These are phyloP conservation scores for Fabriciana adippe DNA, from an alignment of 2,888 invertebrate species.

Conservation along the genomic window DNA sequence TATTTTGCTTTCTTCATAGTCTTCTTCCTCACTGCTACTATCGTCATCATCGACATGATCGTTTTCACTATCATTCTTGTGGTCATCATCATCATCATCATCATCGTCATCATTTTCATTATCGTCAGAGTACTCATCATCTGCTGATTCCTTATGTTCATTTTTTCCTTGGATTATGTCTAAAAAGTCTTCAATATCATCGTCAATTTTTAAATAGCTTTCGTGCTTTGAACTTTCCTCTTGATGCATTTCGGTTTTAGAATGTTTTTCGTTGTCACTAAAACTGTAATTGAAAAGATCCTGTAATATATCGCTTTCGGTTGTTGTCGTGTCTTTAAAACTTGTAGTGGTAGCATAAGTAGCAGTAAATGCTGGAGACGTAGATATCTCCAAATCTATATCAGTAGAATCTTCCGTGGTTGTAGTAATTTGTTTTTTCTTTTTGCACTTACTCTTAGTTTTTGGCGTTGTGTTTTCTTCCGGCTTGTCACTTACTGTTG, in stretches of 20 bases:
- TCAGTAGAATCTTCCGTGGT: slow-evolving; percentile 47
- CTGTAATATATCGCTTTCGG: slow-evolving; percentile 56
- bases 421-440: slow-evolving; percentile 59
- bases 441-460: slow-evolving; percentile 73
- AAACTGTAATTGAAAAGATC: slow-evolving; percentile 63
- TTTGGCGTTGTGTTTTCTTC: slow-evolving; percentile 52
- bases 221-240: slow-evolving; percentile 58
- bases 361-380: neutral
- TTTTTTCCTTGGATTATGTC: slow-evolving; percentile 50
- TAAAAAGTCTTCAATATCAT: slow-evolving; percentile 66
- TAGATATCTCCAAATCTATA: slow-evolving; percentile 37
- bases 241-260: slow-evolving; percentile 48
- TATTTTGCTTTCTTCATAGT: slow-evolving; percentile 49
- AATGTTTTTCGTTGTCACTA: slow-evolving; percentile 45
- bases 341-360: slow-evolving; percentile 42
- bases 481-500: slow-evolving; percentile 49
- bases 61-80: slow-evolving; percentile 43
- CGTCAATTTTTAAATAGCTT: slow-evolving; percentile 56
- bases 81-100: slow-evolving; percentile 43
- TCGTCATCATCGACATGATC: slow-evolving; percentile 47
- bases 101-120: slow-evolving; percentile 38
- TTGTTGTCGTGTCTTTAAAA: slow-evolving; percentile 48
- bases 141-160: slow-evolving; percentile 50
- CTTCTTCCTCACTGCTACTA: slow-evolving; percentile 41
- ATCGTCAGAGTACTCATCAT: slow-evolving; percentile 44